Percentiles rank a stretch among this genome's conserved stretches.
These are phyloP conservation scores for Pampusana beccarii DNA, from an alignment of 2,113 vertebrate genomes.

Conservation along the genomic window DNA sequence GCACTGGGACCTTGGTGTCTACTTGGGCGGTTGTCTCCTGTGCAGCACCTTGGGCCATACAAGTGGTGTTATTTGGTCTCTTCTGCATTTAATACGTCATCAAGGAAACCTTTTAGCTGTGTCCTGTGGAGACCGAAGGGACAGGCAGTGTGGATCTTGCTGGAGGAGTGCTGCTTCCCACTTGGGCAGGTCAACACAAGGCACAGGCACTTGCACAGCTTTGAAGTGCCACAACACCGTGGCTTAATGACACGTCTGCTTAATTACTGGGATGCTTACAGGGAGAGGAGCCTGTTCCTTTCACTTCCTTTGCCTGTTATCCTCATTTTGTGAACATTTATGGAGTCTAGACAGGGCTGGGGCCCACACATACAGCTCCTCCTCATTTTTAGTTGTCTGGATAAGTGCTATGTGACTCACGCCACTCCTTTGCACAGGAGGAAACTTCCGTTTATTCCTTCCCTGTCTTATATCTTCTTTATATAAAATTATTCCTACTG, in stretches of 20 bases:
- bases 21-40: neutral
- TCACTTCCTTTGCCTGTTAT: neutral
- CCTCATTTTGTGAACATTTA: neutral
- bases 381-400: neutral
- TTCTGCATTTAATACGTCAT: neutral
- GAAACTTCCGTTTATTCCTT: neutral
- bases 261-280: neutral
- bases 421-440: neutral
- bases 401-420: neutral
- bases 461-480: neutral
- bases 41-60: neutral
- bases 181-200: rapidly evolving
- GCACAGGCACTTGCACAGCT: rapidly evolving
- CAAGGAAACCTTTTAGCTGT: neutral
- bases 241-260: neutral
- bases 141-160: rapidly evolving
- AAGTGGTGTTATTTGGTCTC: neutral
- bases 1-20: neutral
- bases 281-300: neutral
- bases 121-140: neutral
- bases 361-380: neutral
- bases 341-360: neutral
- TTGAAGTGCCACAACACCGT: neutral
- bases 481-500: neutral
- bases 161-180: neutral